Percentiles rank a stretch among this genome's conserved stretches.
Evolutionary conservation across 2,113 vertebrate genomes (phyloP).

Genomic region (Gavialis gangeticus): DNA sequence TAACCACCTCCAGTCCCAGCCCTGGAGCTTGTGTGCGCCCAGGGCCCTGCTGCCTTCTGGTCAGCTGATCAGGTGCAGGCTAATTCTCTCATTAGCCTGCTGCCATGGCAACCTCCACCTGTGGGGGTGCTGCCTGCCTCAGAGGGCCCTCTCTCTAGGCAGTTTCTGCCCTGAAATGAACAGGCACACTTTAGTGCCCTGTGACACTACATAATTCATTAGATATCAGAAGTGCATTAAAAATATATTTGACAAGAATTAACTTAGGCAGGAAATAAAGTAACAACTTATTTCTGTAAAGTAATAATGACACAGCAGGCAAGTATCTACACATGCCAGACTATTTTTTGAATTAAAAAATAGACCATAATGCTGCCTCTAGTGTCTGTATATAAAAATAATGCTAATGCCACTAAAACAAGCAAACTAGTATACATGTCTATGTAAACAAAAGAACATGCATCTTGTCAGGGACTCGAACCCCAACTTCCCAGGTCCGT

Average conservation of each 20-base stretch:
- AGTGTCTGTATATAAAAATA: neutral
- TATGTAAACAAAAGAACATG: neutral
- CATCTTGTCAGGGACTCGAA: no score
- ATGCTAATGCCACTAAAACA: neutral
- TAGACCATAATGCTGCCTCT: neutral
- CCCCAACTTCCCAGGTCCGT: no score
- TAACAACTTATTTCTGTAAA: slow-evolving; percentile 58
- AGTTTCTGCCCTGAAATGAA: no score
- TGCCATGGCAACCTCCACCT: no score
- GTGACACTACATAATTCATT: slow-evolving; percentile 53
- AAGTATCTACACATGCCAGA: neutral
- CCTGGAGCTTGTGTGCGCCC: no score
- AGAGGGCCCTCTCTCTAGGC: no score
- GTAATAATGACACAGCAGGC: neutral
- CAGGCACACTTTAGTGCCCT: no score
- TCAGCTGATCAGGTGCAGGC: no score
- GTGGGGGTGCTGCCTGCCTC: no score
- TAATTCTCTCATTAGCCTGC: no score
- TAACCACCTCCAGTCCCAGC: no score
- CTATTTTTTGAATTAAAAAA: neutral
- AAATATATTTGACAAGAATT: slow-evolving; percentile 63
- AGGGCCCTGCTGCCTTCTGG: no score
- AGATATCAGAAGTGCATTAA: slow-evolving; percentile 60
- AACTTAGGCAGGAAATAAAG: slow-evolving; percentile 58
- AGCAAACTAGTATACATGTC: neutral